phyloP scores from a whole-genome alignment of 1,140 invertebrate species.

The Cyclina sinensis region DNA sequence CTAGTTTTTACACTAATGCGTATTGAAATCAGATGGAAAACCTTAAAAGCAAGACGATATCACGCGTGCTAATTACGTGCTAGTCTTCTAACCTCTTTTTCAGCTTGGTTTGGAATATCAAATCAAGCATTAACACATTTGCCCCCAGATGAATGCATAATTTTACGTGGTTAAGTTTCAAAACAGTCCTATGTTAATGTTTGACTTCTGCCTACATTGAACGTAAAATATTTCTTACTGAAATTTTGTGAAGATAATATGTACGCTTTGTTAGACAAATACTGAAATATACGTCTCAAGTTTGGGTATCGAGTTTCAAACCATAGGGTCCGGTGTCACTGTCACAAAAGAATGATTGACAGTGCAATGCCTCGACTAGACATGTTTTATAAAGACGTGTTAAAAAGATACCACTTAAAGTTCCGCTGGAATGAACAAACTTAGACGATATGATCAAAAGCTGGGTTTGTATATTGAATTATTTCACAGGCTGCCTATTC shows the following conservation, averaged over 20 bases:
- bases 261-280: slow-evolving; percentile 59
- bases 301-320: slow-evolving; percentile 51
- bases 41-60: slow-evolving; percentile 13
- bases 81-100: slow-evolving; percentile 27
- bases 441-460: slow-evolving; percentile 44
- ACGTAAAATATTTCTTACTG: slow-evolving; percentile 46
- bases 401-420: slow-evolving; percentile 58
- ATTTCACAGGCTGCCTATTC: slow-evolving; percentile 35
- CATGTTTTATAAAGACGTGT: slow-evolving; percentile 54
- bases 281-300: slow-evolving; percentile 45
- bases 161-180: slow-evolving; percentile 14
- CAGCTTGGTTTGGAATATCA: background rate
- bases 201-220: slow-evolving; percentile 11
- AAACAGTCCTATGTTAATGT: background rate
- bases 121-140: slow-evolving; percentile 56
- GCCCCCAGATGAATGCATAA: slow-evolving; percentile 46
- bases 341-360: slow-evolving; percentile 59
- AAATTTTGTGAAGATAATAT: slow-evolving; percentile 63
- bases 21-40: slow-evolving; percentile 46
- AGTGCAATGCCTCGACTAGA: slow-evolving; percentile 29
- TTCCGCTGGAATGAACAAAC: background rate
- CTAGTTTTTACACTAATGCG: slow-evolving; percentile 56
- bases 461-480: slow-evolving; percentile 43
- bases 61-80: slow-evolving; percentile 55
- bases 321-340: slow-evolving; percentile 7